A percentile compares a stretch with the other conserved stretches of the same genome.
Conservation (phyloP, 1,140 invertebrate genomes). For the Laupala kohalensis region DNA sequence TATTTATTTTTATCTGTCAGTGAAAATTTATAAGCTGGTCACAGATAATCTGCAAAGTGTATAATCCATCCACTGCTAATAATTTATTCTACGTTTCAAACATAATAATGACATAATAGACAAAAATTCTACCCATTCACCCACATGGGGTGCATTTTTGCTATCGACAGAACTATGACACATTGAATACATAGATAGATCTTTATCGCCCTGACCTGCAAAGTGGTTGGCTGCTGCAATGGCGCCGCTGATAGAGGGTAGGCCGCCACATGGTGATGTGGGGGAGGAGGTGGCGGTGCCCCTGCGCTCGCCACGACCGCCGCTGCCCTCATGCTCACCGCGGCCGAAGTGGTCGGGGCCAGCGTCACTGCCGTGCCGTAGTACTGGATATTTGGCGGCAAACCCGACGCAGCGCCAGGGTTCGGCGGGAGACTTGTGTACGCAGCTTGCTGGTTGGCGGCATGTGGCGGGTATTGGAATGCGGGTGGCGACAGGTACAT, state of each 20-base stretch:
- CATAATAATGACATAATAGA: too few species aligned
- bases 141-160: too few species aligned
- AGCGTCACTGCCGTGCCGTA: slow-evolving; percentile 12
- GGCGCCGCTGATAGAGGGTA: slow-evolving; percentile 13
- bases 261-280: slow-evolving; percentile 9
- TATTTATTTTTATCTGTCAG: too few species aligned
- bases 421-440: slow-evolving; percentile 8
- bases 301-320: neutral
- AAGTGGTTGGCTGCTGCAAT: neutral
- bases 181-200: too few species aligned
- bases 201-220: slow-evolving; percentile 10
- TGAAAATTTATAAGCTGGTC: too few species aligned
- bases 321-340: slow-evolving; percentile 7
- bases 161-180: too few species aligned
- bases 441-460: slow-evolving; percentile 11
- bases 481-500: slow-evolving; percentile 31
- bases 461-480: slow-evolving; percentile 19
- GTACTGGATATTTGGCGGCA: slow-evolving; percentile 14
- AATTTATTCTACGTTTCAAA: too few species aligned
- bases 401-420: neutral
- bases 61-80: too few species aligned
- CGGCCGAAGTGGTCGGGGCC: slow-evolving; percentile 20
- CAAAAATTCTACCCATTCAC: too few species aligned
- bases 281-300: slow-evolving; percentile 12
- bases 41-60: too few species aligned